Evolutionary conservation across 2,888 invertebrate genomes (phyloP), one percentile per base, ranked within the genome.

Genomic region (Volucella inanis): DNA sequence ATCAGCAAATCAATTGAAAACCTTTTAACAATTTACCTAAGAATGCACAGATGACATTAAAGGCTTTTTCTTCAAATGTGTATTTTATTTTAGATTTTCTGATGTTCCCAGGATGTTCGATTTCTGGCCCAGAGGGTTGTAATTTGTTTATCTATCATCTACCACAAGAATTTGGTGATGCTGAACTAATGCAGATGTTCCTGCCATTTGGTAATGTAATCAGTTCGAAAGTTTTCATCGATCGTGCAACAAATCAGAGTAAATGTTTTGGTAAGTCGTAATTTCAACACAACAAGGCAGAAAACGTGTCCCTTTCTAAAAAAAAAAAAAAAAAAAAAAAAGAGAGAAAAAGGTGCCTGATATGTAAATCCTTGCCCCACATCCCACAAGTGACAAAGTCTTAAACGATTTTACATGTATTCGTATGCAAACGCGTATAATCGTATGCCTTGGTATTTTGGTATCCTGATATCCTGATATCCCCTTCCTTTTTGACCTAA

Each of bases 131-230:
- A 89, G 99, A 99, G 94, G 99, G 99, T 92, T 99, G 99, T 94
- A 99, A 99, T 94, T 95, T 99, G 90, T 99, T 99, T 95, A 99
- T 99, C 94, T 99, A 99, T 94, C 99, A 99, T 94, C 96, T 99
- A 93, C 99, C 99, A 89, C 99, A 99, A 94, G 99, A 99, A 94
- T 99, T 99, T 92, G 99, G 99, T 79, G 99, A 99, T 93, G 96
- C 97, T 87, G 99, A 99, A 93, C 95, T 99, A 92, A 99, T 99
- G 96, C 99, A 99, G 94, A 99, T 99, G 99, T 99, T 99, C 94
- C 95, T 99, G 93, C 99, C 99, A 87, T 99, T 99, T 93, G 99
- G 99, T 90, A 98, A 98, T 93, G 99, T 99, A 92, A 99, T 99
- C 94, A 98, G 98, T 94, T 99, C 99, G 93, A 99, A 99, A 95